Percentiles rank a stretch among this genome's conserved stretches.
Evolutionary conservation across 1,140 invertebrate genomes (phyloP).

Genomic region (Polypedilum pembai): DNA sequence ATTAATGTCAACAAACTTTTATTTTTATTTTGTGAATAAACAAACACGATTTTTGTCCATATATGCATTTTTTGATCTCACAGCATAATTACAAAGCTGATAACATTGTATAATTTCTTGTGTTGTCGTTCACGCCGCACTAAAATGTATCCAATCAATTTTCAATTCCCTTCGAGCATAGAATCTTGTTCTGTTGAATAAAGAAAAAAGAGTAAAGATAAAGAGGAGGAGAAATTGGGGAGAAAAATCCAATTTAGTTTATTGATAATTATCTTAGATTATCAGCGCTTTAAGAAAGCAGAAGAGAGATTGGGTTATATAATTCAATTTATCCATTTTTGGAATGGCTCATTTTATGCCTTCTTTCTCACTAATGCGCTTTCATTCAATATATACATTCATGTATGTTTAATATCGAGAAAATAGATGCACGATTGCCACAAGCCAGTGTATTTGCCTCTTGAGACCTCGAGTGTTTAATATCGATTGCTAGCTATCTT

Average conservation of each 20-base stretch:
- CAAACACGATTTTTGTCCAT: too few species aligned
- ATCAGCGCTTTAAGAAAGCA: background rate
- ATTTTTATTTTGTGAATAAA: too few species aligned
- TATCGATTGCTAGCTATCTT: background rate
- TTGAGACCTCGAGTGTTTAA: background rate
- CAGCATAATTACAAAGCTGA: too few species aligned
- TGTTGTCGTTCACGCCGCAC: background rate
- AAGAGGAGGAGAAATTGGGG: background rate
- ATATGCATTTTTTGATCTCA: too few species aligned
- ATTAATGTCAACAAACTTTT: too few species aligned
- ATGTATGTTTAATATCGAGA: background rate
- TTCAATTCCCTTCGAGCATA: background rate
- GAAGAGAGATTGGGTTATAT: background rate
- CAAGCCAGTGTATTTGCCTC: background rate
- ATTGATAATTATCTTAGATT: background rate
- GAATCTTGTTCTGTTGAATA: background rate
- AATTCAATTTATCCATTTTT: background rate
- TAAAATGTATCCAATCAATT: background rate
- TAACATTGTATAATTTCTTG: too few species aligned
- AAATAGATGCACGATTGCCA: background rate
- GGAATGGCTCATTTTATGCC: background rate
- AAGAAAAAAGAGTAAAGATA: background rate
- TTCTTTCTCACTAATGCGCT: background rate
- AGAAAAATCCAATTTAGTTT: background rate
- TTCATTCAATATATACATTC: background rate